Evolutionary conservation across 1,140 invertebrate species (phyloP).

Genomic region (Archivesica marissinica): DNA sequence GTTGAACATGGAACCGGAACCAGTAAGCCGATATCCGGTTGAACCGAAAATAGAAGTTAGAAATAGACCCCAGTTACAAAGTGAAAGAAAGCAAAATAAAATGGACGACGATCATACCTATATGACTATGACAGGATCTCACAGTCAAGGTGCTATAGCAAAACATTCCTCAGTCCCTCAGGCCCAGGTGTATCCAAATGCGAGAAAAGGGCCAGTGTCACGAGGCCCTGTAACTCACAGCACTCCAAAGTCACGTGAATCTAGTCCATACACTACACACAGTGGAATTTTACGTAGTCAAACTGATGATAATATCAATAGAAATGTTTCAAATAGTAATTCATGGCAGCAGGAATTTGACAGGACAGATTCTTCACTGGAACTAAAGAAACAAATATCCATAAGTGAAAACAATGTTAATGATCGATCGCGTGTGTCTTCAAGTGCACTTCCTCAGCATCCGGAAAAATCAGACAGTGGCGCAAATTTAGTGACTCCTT

Average conservation of each 20-base stretch:
- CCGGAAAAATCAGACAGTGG: background rate
- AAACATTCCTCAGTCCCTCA: constrained; percentile 65
- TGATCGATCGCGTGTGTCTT: background rate
- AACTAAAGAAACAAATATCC: background rate
- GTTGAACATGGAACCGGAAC: background rate
- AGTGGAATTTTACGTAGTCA: constrained; percentile 42
- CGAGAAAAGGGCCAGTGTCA: constrained; percentile 1
- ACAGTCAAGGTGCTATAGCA: constrained; percentile 67
- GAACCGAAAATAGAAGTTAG: constrained; percentile 51
- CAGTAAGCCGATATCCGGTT: constrained; percentile 37
- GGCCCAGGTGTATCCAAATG: constrained; percentile 60
- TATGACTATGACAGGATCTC: constrained; percentile 42
- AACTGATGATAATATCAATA: constrained; percentile 25
- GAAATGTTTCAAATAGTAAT: background rate
- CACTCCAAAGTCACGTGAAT: constrained; percentile 65
- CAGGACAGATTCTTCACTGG: background rate
- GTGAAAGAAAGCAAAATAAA: background rate
- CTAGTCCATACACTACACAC: constrained; percentile 64
- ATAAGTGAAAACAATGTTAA: constrained; percentile 20
- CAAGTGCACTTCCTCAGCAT: background rate
- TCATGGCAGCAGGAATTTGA: constrained; percentile 13
- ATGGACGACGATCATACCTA: constrained; percentile 4
- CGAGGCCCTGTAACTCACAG: constrained; percentile 62
- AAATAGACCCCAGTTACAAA: constrained; percentile 10
- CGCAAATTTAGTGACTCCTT: background rate